Conservation (phyloP, 2,888 invertebrate genomes). For the Palloptera scutellata region DNA sequence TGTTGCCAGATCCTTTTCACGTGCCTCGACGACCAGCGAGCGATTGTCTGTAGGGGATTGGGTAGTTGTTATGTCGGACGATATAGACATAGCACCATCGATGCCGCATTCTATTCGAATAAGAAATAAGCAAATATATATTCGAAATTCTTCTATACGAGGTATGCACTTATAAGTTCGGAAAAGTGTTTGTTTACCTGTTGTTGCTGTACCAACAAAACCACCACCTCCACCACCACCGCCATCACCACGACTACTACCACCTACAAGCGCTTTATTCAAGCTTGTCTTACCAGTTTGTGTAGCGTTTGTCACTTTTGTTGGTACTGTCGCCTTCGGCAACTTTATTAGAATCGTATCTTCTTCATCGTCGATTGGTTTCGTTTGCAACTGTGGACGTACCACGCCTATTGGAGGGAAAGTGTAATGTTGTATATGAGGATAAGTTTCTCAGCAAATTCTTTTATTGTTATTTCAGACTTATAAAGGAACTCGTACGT, state of each 20-base stretch:
- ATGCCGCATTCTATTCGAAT: constrained; percentile 48
- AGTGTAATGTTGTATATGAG: background rate
- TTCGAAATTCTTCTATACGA: background rate
- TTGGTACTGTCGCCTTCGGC: constrained; percentile 35
- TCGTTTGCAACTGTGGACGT: constrained; percentile 71
- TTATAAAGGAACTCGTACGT: no score
- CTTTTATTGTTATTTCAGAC: no score
- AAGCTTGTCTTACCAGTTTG: constrained; percentile 3
- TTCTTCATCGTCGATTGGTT: constrained; percentile 56
- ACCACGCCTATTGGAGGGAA: constrained; percentile 61
- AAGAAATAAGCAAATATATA: background rate
- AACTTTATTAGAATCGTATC: constrained; percentile 57
- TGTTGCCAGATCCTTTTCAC: constrained; percentile 56
- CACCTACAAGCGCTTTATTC: no score
- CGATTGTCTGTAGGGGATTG: constrained; percentile 64
- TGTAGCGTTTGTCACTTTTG: constrained; percentile 35
- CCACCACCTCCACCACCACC: constrained; percentile 27
- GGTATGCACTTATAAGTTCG: no score
- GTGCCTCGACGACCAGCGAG: constrained; percentile 45
- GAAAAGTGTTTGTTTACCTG: constrained; percentile 47
- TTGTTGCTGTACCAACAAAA: constrained; percentile 54
- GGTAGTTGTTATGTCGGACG: constrained; percentile 65
- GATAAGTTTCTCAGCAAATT: background rate
- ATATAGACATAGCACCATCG: constrained; percentile 56
- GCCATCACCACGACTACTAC: no score